Percentiles rank a stretch among this genome's conserved stretches.
Conservation (phyloP, 2,797 vertebrate species). For the Alexandromys oeconomus region DNA sequence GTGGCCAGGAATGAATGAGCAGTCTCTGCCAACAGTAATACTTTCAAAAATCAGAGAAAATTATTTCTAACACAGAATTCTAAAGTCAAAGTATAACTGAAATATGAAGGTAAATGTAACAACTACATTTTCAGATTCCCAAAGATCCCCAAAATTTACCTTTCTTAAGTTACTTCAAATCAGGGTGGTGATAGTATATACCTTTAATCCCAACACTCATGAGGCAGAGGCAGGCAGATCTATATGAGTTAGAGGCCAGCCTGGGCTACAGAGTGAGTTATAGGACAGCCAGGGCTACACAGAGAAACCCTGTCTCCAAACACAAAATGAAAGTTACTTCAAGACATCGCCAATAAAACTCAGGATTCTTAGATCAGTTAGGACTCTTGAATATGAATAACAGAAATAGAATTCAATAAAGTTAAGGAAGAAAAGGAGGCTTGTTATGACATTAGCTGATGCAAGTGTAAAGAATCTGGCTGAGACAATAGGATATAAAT, state of each 20-base stretch:
- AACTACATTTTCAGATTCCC: conserved; percentile 39
- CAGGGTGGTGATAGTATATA: background rate
- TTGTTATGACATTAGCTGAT: conserved; percentile 42
- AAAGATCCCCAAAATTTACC: conserved; percentile 46
- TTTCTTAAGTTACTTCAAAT: conserved; percentile 20
- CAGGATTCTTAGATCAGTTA: background rate
- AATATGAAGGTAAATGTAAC: conserved; percentile 61
- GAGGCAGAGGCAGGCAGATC: background rate
- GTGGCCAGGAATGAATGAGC: no score
- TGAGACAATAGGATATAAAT: background rate
- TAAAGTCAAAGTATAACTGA: conserved; percentile 60
- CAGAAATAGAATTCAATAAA: conserved; percentile 38
- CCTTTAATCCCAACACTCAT: background rate
- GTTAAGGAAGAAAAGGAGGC: conserved; percentile 49
- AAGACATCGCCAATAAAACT: conserved; percentile 47
- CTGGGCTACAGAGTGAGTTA: background rate
- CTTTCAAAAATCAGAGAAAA: conserved; percentile 50
- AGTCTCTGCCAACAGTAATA: background rate
- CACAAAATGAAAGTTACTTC: background rate
- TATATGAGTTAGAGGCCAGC: background rate
- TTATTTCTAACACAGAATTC: conserved; percentile 34
- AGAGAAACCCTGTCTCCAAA: background rate
- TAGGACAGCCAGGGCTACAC: background rate
- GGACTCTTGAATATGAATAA: conserved; percentile 22
- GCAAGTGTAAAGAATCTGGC: background rate